Base-by-base conservation (phyloP, 2,888 invertebrate species). In the Drosophila aldrichi region DNA sequence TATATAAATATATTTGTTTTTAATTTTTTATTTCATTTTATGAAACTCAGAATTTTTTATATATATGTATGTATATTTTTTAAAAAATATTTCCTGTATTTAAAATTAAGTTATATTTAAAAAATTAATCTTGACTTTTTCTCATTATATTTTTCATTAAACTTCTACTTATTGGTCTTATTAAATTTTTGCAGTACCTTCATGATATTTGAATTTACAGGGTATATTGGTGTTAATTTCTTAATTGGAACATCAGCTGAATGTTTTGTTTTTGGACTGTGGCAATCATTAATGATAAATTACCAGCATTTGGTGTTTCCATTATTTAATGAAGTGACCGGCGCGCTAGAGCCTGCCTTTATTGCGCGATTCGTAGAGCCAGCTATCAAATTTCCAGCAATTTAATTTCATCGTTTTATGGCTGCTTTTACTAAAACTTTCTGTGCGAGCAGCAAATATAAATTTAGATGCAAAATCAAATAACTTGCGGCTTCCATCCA, bases 261-360 rank as follows among this genome's bases (percentile, higher is more conserved):
- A 9, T 68, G 16, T 18, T 34, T 49, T 57, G 52, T 57, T 54
- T 63, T 44, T 25, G 38, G 48, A 16, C 44, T 60, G 40, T 62
- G 55, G 57, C 76, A 77, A 87, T 90, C 84, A 86, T 90, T 86
- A 87, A 88, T 91, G 89, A 91, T 87, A 88, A 89, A 91, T 91
- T 79, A 78, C 78, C 80, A 78, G 70, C 78, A 82, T 70, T 86
- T 69, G 81, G 81, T 81, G 81, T 85, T 85, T 84, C 81, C 88
- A 89, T 87, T 89, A 87, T 90, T 88, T 79, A 85, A 88, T 88
- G 75, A 77, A 80, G 70, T 71, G 72, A 51, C 69, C 74, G 66
- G 18, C 49, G 70, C 59, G 46, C 55, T 69, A 49, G 76, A 68
- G 68, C 74, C 70, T 38, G 25, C 57, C 57, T 64, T 70, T 70